These are phyloP conservation scores for Carettochelys insculpta DNA, from an alignment of 2,113 vertebrate genomes.

Conservation along the genomic window DNA sequence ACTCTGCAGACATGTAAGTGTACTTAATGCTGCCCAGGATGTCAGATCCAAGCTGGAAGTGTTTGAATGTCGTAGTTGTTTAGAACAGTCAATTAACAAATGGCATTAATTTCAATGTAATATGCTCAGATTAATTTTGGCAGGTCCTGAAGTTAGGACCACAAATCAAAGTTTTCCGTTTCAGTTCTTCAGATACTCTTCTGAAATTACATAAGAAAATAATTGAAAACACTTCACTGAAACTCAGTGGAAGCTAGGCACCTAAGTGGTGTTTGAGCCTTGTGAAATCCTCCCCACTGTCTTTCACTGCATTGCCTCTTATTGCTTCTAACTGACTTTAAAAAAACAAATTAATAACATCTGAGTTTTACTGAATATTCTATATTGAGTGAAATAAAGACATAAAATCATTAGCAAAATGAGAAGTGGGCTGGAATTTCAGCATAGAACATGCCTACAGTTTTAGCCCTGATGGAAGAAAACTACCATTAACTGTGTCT, in stretches of 20 bases:
- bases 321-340: slow-evolving; percentile 15
- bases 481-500: background rate
- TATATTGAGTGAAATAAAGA: background rate
- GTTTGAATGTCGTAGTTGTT: background rate
- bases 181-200: background rate
- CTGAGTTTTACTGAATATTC: background rate
- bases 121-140: background rate
- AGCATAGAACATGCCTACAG: background rate
- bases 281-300: background rate
- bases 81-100: rapidly evolving
- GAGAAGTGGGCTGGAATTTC: rapidly evolving
- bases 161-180: background rate
- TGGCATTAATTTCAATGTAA: too few species aligned
- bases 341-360: background rate
- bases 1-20: background rate
- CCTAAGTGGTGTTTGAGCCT: background rate
- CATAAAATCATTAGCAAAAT: background rate
- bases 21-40: background rate
- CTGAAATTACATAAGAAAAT: background rate
- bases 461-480: background rate
- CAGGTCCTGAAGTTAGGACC: background rate
- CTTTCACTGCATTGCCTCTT: background rate
- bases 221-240: background rate
- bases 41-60: background rate
- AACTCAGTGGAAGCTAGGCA: background rate